These are phyloP conservation scores for Diabrotica balteata DNA, from an alignment of 2,888 invertebrate species.

Conservation along the genomic window DNA sequence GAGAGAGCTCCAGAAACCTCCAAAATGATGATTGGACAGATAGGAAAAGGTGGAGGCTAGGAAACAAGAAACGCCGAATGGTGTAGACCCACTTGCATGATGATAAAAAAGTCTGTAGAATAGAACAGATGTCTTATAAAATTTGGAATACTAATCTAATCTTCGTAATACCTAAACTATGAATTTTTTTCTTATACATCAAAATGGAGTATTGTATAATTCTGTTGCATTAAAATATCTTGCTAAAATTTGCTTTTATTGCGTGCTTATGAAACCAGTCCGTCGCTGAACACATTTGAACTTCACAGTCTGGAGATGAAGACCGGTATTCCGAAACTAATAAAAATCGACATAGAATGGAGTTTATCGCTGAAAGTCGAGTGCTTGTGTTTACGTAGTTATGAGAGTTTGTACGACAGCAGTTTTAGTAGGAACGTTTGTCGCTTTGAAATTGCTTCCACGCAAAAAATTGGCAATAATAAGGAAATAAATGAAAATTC, in stretches of 20 bases:
- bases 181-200: too few relatives aligned
- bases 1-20: too few relatives aligned
- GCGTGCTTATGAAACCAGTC: background rate
- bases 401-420: slow-evolving; percentile 20
- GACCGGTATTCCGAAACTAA: slow-evolving; percentile 17
- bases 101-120: too few relatives aligned
- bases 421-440: slow-evolving; percentile 13
- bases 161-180: too few relatives aligned
- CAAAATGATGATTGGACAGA: too few relatives aligned
- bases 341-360: slow-evolving; percentile 16
- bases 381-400: slow-evolving; percentile 18
- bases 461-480: slow-evolving; percentile 1
- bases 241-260: background rate
- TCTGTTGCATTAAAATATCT: background rate
- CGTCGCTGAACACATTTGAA: slow-evolving; percentile 4
- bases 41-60: too few relatives aligned
- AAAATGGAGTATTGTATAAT: too few relatives aligned
- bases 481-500: slow-evolving; percentile 12
- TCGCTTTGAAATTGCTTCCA: slow-evolving; percentile 14
- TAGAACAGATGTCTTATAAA: too few relatives aligned
- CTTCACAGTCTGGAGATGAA: slow-evolving; percentile 3
- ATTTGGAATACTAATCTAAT: too few relatives aligned
- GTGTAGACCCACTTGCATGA: too few relatives aligned
- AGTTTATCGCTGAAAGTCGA: slow-evolving; percentile 11
- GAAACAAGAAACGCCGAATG: too few relatives aligned